phyloP scores from a whole-genome alignment of 2,888 invertebrate genomes.

The Lumbricus terrestris region DNA sequence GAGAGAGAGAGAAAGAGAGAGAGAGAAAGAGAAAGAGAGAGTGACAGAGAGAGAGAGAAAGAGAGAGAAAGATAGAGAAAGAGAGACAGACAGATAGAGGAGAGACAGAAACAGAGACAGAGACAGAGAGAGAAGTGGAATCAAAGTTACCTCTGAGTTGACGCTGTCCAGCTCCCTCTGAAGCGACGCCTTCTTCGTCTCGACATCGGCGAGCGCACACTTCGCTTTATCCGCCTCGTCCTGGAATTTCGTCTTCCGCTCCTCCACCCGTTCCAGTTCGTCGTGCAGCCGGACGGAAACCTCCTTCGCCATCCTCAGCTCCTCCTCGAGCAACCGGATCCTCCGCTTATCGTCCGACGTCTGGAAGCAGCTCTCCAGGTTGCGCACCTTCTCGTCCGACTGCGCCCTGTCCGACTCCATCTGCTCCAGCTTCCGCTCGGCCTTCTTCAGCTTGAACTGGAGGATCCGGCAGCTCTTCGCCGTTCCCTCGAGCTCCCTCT shows the following conservation, averaged over 20 bases:
- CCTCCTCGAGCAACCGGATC: constrained; percentile 77
- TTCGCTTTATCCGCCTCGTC: constrained; percentile 74
- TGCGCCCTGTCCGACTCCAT: constrained; percentile 81
- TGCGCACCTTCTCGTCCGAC: constrained; percentile 45
- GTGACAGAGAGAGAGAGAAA: too few species aligned
- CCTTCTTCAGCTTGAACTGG: constrained; percentile 94
- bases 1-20: background rate
- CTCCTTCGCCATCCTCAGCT: constrained; percentile 73
- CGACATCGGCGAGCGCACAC: constrained; percentile 51
- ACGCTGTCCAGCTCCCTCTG: constrained; percentile 53
- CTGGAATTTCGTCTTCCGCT: constrained; percentile 71
- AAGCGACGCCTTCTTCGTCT: constrained; percentile 51
- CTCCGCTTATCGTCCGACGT: constrained; percentile 50
- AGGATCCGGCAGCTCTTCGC: constrained; percentile 96
- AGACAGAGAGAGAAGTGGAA: background rate
- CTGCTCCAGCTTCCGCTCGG: constrained; percentile 76
- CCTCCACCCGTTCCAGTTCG: constrained; percentile 63
- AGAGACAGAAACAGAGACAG: too few species aligned
- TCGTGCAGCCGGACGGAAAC: constrained; percentile 63
- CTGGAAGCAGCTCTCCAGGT: constrained; percentile 53
- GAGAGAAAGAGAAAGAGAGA: background rate
- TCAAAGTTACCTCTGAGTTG: background rate
- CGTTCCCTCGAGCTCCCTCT: constrained; percentile 91
- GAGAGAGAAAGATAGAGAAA: background rate
- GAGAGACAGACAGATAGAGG: too few species aligned